Conservation (phyloP, 2,797 vertebrate species). For the Trichosurus vulpecula region DNA sequence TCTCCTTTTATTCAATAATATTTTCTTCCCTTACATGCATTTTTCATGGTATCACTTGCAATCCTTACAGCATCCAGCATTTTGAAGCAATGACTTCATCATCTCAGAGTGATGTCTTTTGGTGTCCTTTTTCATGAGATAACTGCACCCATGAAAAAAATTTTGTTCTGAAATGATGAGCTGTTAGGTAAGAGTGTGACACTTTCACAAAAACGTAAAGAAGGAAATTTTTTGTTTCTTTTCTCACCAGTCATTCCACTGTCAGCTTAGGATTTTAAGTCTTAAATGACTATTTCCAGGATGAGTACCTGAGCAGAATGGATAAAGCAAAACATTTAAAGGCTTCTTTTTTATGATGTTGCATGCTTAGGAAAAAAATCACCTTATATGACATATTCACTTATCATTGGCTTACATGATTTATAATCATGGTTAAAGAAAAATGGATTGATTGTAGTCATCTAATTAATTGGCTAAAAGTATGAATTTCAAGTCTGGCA, state of each 20-base stretch:
- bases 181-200: not conserved
- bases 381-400: constrained; percentile 47
- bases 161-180: not conserved
- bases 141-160: not conserved
- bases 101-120: not conserved
- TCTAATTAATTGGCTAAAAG: constrained; percentile 25
- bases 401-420: constrained; percentile 17
- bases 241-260: constrained; percentile 24
- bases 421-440: constrained; percentile 26
- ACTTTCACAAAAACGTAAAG: constrained; percentile 49
- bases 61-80: not conserved
- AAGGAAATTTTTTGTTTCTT: constrained; percentile 16
- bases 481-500: not conserved
- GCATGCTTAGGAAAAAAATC: constrained; percentile 7
- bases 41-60: constrained; percentile 26
- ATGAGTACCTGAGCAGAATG: constrained; percentile 28
- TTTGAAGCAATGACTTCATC: not conserved
- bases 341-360: not conserved
- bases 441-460: not conserved
- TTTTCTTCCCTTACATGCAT: not conserved
- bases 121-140: not conserved
- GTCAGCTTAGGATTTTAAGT: constrained; percentile 47
- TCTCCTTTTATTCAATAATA: not conserved
- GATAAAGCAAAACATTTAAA: constrained; percentile 25
- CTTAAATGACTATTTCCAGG: constrained; percentile 51